phyloP scores from a whole-genome alignment of 2,113 vertebrate species.

The Megalops atlanticus region DNA sequence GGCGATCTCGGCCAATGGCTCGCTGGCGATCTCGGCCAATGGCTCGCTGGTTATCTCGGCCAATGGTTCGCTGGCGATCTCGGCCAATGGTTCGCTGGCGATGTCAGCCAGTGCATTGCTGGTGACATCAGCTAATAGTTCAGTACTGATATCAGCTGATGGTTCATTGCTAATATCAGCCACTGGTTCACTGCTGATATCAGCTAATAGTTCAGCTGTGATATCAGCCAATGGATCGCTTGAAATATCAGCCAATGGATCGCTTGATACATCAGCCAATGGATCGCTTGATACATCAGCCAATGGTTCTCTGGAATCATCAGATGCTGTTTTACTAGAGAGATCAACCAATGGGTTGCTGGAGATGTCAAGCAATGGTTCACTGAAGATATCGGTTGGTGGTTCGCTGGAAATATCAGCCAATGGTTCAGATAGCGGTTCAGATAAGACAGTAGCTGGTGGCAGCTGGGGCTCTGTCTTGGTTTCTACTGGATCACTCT shows the following conservation, averaged over 20 bases:
- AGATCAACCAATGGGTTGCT: neutral
- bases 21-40: neutral
- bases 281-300: neutral
- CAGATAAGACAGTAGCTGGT: neutral
- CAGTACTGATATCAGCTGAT: neutral
- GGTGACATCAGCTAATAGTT: neutral
- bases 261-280: neutral
- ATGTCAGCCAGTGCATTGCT: neutral
- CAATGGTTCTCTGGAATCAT: neutral
- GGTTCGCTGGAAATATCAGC: neutral
- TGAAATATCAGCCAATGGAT: neutral
- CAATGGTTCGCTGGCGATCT: constrained; percentile 61
- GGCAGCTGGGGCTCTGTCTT: constrained; percentile 45
- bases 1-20: too few species aligned
- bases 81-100: constrained; percentile 39
- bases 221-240: neutral
- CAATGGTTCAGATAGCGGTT: neutral
- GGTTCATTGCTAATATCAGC: neutral
- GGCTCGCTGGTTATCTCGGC: neutral
- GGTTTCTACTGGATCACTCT: constrained; percentile 52
- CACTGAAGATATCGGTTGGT: neutral
- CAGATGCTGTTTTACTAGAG: neutral
- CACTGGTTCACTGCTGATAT: neutral
- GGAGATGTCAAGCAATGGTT: neutral
- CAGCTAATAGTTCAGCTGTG: neutral